Evolutionary conservation across 2,888 invertebrate species (phyloP), one percentile per base, ranked within the genome.

Genomic region (Cynaeus angustus): DNA sequence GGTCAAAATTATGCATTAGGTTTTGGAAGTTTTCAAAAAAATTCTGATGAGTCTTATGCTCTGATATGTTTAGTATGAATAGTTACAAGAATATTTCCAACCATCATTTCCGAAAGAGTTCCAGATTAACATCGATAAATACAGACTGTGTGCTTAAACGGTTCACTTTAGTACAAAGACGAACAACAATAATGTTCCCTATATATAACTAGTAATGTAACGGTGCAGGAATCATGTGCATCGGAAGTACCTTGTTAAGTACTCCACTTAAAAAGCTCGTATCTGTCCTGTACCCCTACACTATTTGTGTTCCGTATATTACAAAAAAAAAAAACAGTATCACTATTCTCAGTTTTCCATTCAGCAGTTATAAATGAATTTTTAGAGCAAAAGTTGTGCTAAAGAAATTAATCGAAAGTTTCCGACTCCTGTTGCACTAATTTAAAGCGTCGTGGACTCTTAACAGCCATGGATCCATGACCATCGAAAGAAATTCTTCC

Each of bases 381-480:
- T n/a, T 48, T 16, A 43, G 53, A 26, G 16, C 14, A 30, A 10
- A 28, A 48, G 55, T 13, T 69, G 45, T 59, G 53, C 50, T 50
- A 8, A n/a, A 52, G 37, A 28, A 56, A 59, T 88, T 94, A 96
- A 85, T 96, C 95, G 83, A 94, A 95, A 74, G 91, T 95, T 86
- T 95, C 94, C 7, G 95, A 95, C 85, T 96, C 96, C 83, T 96
- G 95, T 83, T 95, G 95, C 30, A 95, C 96, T 71, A 96, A 88
- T 83, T 95, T 95, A 87, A 94, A 95, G 73, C 95, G 90, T 64
- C 96, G 88, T 14, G 95, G 95, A 75, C 94, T 95, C 86, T 95
- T 95, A 64, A 94, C 92, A 13, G 91, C 89, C 82, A 94, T 89
- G 3, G 94, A 93, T 33, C 94, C 94, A 82, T 93, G 94, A 0